Evolutionary conservation across 2,113 vertebrate species (phyloP), one percentile per base, ranked within the genome.

Genomic region (Tylochromis polylepis): DNA sequence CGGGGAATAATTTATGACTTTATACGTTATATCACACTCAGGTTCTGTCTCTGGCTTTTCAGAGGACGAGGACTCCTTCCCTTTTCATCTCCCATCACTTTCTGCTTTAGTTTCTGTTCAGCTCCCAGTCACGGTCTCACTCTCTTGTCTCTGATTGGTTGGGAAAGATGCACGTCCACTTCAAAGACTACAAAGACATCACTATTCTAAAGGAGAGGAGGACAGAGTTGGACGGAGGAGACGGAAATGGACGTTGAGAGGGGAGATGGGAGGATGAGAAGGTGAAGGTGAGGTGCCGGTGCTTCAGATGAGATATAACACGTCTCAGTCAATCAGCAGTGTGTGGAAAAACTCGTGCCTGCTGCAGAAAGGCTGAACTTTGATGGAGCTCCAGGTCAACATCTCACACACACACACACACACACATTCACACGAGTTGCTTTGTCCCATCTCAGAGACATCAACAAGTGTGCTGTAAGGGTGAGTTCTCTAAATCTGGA

Each of bases 1-100:
- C 15, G 53, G 20, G 77, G 88, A 85, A 89, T 87, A 46, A 87
- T 85, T 87, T n/a, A 85, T 89, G 57, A 85, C 59, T 77, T 65
- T 4, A 59, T 36, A 29, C 14, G 34, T 65, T 56, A 55, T 6
- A 80, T 77, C 77, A 18, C 81, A 65, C 75, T 80, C 31, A 53
- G 77, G 77, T 65, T 65, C 85, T 75, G 24, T 65, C 29, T 87
- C 51, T n/a, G 43, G 36, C 36, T 56, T 29, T 5, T 77, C 79
- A 51, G n/a, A 27, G 14, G 81, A 60, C 2, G 11, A 24, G 4
- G 56, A 18, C 46, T 8, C 41, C 72, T 53, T 31, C 53, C 82
- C 75, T 8, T 41, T 22, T 86, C 62, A 72, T 88, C 81, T 79
- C 5, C 1, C 11, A n/a, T 67, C 34, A 12, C 72, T 24, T 34